Percentiles rank a stretch among this genome's conserved stretches.
Conservation (phyloP, 2,113 vertebrate genomes). For the Phoxinus phoxinus region DNA sequence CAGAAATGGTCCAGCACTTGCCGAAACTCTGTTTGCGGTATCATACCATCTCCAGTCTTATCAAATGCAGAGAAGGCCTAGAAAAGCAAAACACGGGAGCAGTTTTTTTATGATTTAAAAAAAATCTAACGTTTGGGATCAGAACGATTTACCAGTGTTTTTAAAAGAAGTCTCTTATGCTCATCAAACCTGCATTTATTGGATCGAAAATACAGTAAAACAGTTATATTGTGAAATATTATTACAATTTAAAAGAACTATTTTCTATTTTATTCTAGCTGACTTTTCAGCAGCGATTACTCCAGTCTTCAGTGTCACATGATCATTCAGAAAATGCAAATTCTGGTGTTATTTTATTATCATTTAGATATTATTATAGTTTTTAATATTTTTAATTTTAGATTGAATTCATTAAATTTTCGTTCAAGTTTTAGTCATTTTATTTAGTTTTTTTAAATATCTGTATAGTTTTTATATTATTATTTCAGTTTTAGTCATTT, state of each 20-base stretch:
- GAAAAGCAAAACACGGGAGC: background rate
- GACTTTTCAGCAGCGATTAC: too few species aligned
- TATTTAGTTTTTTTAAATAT: too few species aligned
- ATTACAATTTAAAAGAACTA: background rate
- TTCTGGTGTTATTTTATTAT: too few species aligned
- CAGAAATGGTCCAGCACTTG: constrained; percentile 76
- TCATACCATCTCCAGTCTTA: constrained; percentile 64
- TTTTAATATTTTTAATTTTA: too few species aligned
- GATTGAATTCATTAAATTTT: too few species aligned
- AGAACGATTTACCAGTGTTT: background rate
- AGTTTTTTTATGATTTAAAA: background rate
- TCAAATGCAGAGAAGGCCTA: constrained; percentile 76
- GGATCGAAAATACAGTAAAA: background rate
- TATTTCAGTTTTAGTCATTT: too few species aligned
- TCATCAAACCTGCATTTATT: background rate
- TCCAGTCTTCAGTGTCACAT: too few species aligned
- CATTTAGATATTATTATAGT: too few species aligned
- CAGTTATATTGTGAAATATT: background rate
- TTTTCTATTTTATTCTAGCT: too few species aligned
- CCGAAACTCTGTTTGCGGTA: constrained; percentile 71
- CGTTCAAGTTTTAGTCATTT: too few species aligned
- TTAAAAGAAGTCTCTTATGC: background rate
- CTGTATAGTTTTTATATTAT: too few species aligned
- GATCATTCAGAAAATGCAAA: too few species aligned
- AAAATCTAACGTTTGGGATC: background rate